These are phyloP conservation scores for Nyctibius bracteatus DNA, from an alignment of 2,113 vertebrate genomes.

Conservation along the genomic window DNA sequence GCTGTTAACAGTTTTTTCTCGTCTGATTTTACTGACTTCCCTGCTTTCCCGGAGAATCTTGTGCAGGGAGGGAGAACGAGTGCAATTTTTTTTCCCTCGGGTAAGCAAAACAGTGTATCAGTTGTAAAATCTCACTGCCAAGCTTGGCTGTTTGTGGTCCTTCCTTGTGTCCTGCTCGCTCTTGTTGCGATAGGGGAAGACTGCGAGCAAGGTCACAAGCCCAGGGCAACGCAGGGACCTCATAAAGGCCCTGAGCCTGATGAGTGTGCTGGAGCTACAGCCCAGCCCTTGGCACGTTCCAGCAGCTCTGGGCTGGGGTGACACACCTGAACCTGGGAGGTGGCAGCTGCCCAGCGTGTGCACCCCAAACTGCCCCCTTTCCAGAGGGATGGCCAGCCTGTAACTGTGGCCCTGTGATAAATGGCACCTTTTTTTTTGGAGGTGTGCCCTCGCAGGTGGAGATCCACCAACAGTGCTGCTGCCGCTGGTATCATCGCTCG, in stretches of 20 bases:
- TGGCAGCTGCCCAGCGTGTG: background rate
- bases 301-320: background rate
- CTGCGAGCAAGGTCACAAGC: background rate
- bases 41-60: background rate
- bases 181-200: background rate
- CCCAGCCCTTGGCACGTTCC: background rate
- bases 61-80: background rate
- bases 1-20: slow-evolving; percentile 4
- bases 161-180: background rate
- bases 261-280: background rate
- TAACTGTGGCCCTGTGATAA: background rate
- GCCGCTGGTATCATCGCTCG: background rate
- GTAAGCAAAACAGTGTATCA: background rate
- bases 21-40: slow-evolving; percentile 17
- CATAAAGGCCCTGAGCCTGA: background rate
- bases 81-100: background rate
- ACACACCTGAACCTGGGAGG: background rate
- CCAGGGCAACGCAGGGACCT: background rate
- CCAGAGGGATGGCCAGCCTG: background rate
- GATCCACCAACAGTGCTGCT: background rate
- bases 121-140: background rate
- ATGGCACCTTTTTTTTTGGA: background rate
- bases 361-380: background rate
- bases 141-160: background rate
- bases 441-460: background rate